These are phyloP conservation scores for Tarsius wallacei DNA, from an alignment of 2,797 vertebrate genomes.

Conservation along the genomic window DNA sequence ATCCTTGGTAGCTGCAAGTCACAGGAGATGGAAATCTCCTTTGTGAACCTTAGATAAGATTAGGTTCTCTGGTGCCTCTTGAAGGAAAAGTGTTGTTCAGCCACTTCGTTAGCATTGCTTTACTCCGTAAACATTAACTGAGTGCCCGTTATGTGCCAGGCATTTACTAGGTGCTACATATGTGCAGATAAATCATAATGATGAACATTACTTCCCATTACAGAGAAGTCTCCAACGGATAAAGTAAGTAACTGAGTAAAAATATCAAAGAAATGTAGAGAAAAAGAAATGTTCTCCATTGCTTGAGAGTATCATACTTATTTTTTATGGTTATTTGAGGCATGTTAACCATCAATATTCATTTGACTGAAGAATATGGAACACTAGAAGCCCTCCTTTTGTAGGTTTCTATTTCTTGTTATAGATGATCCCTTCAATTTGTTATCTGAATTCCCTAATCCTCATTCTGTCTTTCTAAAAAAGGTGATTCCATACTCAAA, in stretches of 20 bases:
- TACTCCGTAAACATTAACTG: constrained; percentile 3
- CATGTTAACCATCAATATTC: background rate
- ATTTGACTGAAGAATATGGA: background rate
- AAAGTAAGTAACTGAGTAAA: background rate
- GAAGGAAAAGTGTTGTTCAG: background rate
- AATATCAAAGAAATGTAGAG: background rate
- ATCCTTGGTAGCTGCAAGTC: background rate
- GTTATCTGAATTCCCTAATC: background rate
- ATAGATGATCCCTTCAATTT: background rate
- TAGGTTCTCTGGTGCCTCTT: background rate
- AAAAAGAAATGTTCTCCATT: constrained; percentile 3
- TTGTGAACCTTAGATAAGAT: background rate
- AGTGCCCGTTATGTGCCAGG: background rate
- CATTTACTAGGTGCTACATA: background rate
- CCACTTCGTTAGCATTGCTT: background rate
- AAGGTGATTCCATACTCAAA: background rate
- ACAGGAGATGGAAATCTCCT: background rate
- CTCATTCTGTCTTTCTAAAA: constrained; percentile 49
- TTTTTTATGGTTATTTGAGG: constrained; percentile 4
- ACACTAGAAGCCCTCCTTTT: background rate
- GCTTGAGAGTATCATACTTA: background rate
- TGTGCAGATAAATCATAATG: background rate
- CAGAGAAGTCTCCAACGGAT: background rate
- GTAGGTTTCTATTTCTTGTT: constrained; percentile 12
- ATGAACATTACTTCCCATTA: background rate